Conservation (phyloP, 2,113 vertebrate genomes). For the Himantopus leucocephalus region DNA sequence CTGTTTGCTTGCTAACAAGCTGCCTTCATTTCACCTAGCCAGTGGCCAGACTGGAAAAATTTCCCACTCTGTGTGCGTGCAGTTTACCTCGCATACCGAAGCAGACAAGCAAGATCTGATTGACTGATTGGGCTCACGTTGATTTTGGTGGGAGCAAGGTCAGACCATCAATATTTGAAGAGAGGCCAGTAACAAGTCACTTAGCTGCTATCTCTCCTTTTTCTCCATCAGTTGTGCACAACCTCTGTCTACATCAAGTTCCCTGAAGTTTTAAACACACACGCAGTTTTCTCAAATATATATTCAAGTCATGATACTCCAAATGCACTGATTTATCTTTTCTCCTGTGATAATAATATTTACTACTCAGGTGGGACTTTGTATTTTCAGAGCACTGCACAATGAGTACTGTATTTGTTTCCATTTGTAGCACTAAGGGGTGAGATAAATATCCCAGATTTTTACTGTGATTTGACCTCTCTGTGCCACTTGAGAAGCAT, state of each 20-base stretch:
- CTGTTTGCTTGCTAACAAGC: constrained; percentile 1
- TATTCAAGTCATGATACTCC: background rate
- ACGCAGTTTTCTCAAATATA: background rate
- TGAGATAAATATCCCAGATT: background rate
- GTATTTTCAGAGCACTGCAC: background rate
- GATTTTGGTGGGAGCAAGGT: background rate
- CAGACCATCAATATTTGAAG: background rate
- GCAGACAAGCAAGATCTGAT: background rate
- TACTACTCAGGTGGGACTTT: background rate
- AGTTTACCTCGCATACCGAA: background rate
- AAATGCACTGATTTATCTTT: background rate
- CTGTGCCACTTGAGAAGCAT: background rate
- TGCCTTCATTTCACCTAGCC: background rate
- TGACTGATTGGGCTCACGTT: background rate
- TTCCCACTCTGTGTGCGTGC: background rate
- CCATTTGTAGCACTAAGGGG: background rate
- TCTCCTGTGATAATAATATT: background rate
- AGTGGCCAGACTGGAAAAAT: background rate
- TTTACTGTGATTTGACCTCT: background rate
- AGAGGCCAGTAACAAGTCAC: background rate
- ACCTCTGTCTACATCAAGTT: background rate
- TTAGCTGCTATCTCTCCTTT: background rate
- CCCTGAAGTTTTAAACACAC: background rate
- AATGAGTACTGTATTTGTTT: background rate
- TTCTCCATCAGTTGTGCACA: background rate